Conservation (phyloP, 2,797 vertebrate genomes). For the Tapirus indicus region DNA sequence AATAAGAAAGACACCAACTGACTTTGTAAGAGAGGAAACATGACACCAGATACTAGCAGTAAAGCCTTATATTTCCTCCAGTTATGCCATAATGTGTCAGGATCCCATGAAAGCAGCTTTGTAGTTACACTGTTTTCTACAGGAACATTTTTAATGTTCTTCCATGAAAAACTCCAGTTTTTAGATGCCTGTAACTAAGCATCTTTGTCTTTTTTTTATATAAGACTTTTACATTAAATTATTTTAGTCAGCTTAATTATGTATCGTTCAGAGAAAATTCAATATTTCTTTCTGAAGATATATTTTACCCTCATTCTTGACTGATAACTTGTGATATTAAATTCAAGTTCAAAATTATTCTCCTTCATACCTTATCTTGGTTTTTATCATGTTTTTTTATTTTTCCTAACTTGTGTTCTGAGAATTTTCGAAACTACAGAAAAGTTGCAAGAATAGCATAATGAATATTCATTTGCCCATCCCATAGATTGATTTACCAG, state of each 20-base stretch:
- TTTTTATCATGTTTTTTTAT: not conserved
- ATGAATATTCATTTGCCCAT: not conserved
- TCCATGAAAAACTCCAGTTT: not conserved
- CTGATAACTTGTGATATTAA: not conserved
- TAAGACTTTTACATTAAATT: slow-evolving; percentile 13
- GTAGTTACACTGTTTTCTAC: not conserved
- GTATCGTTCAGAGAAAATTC: not conserved
- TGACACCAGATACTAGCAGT: not conserved
- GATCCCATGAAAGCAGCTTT: not conserved
- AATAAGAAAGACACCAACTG: not conserved
- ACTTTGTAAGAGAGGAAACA: not conserved
- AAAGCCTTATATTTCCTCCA: not conserved
- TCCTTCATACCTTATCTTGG: not conserved
- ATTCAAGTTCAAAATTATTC: slow-evolving; percentile 5
- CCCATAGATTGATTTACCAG: not conserved
- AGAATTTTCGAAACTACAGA: not conserved
- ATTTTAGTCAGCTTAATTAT: not conserved
- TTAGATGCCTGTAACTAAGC: not conserved
- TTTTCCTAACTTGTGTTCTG: not conserved
- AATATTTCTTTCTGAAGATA: not conserved
- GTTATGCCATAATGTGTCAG: not conserved
- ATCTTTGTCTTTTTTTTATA: not conserved
- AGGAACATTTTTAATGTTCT: not conserved
- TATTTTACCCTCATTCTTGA: not conserved
- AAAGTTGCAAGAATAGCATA: not conserved